A percentile compares a stretch with the other conserved stretches of the same genome.
Conservation (phyloP, 2,113 vertebrate species). For the Microtus montanus region DNA sequence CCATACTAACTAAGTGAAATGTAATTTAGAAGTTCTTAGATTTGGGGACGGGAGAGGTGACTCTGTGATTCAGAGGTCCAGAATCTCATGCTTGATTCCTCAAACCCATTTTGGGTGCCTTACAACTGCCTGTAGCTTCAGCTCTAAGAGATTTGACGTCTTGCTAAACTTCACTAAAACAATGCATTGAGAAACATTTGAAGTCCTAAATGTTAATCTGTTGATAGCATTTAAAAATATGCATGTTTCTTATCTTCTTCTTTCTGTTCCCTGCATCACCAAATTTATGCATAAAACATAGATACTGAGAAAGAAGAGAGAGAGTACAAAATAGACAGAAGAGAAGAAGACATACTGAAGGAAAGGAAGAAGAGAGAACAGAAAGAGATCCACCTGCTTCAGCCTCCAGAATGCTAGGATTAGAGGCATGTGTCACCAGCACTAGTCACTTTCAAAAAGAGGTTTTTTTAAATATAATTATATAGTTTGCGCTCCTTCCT, state of each 20-base stretch:
- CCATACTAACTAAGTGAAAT: neutral
- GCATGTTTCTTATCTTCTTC: slow-evolving; percentile 3
- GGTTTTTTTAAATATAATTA: neutral
- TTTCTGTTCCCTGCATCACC: neutral
- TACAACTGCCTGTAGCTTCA: neutral
- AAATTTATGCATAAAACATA: neutral
- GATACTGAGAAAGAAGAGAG: slow-evolving; percentile 13
- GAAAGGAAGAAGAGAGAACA: neutral
- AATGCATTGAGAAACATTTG: neutral
- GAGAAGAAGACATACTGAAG: neutral
- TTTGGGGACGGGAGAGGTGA: neutral
- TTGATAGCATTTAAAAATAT: neutral
- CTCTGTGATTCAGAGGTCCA: neutral
- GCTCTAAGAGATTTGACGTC: neutral
- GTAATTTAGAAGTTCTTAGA: neutral
- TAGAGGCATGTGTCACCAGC: neutral
- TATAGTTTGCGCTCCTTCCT: neutral
- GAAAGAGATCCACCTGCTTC: neutral
- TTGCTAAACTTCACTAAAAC: neutral
- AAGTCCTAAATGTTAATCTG: slow-evolving; percentile 16
- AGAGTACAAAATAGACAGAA: neutral
- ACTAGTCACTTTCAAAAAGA: neutral
- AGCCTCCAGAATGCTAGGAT: neutral
- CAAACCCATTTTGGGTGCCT: neutral
- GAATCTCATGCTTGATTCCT: neutral